Conservation (phyloP, 2,113 vertebrate species). For the Lagenorhynchus albirostris region DNA sequence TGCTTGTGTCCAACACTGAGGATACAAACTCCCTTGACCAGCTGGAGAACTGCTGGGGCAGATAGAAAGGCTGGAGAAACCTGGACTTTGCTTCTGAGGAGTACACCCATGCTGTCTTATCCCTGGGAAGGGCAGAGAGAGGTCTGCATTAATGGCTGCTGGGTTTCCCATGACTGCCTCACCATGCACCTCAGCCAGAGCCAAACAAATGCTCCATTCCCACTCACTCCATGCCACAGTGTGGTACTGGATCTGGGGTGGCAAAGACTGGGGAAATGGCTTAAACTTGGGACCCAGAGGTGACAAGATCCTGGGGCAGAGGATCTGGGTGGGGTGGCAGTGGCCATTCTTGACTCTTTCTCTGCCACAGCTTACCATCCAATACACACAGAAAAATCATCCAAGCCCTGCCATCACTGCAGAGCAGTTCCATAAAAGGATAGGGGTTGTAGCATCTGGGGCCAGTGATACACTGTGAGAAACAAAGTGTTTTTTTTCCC, state of each 20-base stretch:
- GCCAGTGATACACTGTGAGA: too few relatives aligned
- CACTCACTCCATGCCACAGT: neutral
- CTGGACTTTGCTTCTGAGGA: neutral
- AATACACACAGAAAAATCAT: too few relatives aligned
- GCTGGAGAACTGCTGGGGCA: neutral
- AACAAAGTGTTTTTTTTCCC: too few relatives aligned
- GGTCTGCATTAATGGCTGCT: neutral
- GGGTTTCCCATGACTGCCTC: neutral
- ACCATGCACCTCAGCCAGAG: neutral
- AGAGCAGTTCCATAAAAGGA: too few relatives aligned
- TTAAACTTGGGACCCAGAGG: neutral
- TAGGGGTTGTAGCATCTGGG: too few relatives aligned
- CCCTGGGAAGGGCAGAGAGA: neutral
- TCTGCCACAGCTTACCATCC: too few relatives aligned
- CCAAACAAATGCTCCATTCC: neutral
- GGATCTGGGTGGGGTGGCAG: too few relatives aligned
- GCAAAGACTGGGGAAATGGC: neutral
- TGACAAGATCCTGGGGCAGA: neutral
- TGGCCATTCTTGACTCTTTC: too few relatives aligned
- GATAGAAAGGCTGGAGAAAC: neutral
- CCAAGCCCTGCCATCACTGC: too few relatives aligned
- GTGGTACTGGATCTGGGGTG: neutral
- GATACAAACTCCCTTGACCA: neutral
- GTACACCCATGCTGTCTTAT: neutral
- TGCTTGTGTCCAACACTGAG: neutral